phyloP scores from a whole-genome alignment of 2,797 vertebrate genomes.

The Enteromius unitaeniatus region DNA sequence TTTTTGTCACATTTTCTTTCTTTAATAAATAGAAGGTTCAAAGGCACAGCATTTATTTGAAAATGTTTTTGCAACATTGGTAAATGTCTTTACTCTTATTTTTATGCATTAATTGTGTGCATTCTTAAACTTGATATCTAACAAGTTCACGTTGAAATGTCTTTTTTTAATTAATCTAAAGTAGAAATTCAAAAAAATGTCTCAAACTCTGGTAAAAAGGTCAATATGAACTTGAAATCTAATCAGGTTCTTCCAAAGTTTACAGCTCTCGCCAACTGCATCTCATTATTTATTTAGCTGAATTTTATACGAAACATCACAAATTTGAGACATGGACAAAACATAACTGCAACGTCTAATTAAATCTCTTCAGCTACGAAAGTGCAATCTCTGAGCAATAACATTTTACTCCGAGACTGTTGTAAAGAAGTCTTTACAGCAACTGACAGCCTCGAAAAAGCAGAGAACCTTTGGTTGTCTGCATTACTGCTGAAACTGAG shows the following conservation, averaged over 20 bases:
- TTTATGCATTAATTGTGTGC: not conserved
- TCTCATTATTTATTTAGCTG: too few species aligned
- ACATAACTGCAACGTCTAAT: not conserved
- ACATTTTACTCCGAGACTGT: not conserved
- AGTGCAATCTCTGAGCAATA: not conserved
- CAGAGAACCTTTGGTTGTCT: slow-evolving; percentile 47
- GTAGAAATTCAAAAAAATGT: not conserved
- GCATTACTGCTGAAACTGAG: slow-evolving; percentile 64
- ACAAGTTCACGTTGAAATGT: not conserved
- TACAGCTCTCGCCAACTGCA: too few species aligned
- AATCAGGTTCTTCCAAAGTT: not conserved
- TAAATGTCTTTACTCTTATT: not conserved
- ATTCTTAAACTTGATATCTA: not conserved
- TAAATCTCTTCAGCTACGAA: not conserved
- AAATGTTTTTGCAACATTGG: not conserved
- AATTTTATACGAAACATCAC: not conserved
- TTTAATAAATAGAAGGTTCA: not conserved
- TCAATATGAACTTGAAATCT: not conserved
- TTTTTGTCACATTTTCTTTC: not conserved
- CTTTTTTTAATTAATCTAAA: not conserved
- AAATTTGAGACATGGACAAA: not conserved
- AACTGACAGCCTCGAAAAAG: not conserved
- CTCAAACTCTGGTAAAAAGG: not conserved
- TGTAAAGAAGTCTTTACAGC: slow-evolving; percentile 24
- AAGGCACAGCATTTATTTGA: not conserved